phyloP scores from a whole-genome alignment of 2,113 vertebrate genomes.

The Sapajus apella region DNA sequence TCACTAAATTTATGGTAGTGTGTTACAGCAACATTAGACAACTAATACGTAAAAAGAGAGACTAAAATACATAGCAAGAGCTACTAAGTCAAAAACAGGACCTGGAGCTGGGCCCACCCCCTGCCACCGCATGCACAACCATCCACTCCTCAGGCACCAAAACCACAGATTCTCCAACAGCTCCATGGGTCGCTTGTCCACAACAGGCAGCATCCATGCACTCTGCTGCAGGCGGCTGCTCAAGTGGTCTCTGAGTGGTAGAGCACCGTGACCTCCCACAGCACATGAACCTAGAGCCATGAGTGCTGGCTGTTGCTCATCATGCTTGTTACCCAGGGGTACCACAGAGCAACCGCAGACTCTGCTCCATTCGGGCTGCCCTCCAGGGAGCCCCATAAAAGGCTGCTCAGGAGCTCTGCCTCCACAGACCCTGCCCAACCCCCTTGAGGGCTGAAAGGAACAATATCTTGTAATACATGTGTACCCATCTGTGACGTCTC shows the following conservation, averaged over 20 bases:
- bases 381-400: background rate
- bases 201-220: accelerated
- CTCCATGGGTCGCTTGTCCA: background rate
- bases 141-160: background rate
- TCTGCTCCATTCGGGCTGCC: background rate
- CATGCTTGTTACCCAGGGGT: background rate
- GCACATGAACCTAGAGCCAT: background rate
- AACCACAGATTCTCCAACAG: background rate
- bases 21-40: background rate
- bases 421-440: background rate
- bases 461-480: background rate
- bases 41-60: background rate
- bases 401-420: background rate
- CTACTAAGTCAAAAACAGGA: background rate
- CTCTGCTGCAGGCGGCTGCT: background rate
- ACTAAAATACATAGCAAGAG: too few species aligned
- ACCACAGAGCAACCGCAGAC: background rate
- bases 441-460: background rate
- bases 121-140: background rate
- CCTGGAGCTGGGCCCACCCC: background rate
- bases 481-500: background rate
- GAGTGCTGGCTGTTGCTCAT: background rate
- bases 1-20: background rate
- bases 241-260: background rate
- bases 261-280: background rate